phyloP scores from a whole-genome alignment of 2,888 invertebrate species.

The Alloscopus bannaensis region DNA sequence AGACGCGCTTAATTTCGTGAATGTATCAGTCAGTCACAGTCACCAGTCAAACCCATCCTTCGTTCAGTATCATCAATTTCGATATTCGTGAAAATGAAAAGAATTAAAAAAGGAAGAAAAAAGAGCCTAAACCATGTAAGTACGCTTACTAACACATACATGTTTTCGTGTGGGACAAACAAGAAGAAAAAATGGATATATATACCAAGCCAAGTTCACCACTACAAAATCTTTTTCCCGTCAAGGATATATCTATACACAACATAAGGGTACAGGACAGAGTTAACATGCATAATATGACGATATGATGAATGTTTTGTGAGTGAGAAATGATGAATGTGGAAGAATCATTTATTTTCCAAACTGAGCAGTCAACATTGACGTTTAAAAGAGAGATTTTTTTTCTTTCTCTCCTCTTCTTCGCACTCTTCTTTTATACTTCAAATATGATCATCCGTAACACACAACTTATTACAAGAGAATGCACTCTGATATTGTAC shows the following conservation, averaged over 20 bases:
- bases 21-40: constrained; percentile 25
- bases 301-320: constrained; percentile 58
- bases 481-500: constrained; percentile 9
- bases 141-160: neutral
- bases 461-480: constrained; percentile 39
- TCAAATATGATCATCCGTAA: constrained; percentile 32
- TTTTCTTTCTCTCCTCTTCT: constrained; percentile 48
- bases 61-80: constrained; percentile 45
- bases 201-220: neutral
- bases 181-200: constrained; percentile 14
- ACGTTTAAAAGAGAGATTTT: constrained; percentile 52
- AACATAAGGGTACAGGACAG: neutral
- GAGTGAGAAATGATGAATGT: constrained; percentile 59
- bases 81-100: constrained; percentile 21
- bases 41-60: constrained; percentile 32
- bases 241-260: neutral
- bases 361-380: constrained; percentile 56
- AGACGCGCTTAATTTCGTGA: neutral
- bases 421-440: constrained; percentile 40
- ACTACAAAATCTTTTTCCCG: neutral
- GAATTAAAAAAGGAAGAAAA: constrained; percentile 10
- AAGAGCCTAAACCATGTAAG: neutral
- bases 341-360: constrained; percentile 58
- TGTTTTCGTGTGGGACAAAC: constrained; percentile 19
- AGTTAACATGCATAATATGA: constrained; percentile 46